Conservation (phyloP, 1,140 invertebrate genomes). For the Orussus abietinus region DNA sequence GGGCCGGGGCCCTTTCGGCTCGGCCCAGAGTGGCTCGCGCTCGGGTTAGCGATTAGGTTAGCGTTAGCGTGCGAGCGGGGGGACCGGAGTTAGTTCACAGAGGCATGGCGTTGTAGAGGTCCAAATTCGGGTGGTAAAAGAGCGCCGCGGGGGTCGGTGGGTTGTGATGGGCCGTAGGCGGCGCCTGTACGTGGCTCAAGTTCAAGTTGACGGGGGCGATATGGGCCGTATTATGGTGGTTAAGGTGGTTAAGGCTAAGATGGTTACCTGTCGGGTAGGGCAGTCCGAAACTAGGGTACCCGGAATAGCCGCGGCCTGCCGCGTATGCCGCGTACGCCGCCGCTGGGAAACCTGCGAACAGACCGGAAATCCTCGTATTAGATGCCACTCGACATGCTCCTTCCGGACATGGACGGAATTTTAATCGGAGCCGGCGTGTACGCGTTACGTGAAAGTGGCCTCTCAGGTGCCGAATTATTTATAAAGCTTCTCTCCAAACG, state of each 20-base stretch:
- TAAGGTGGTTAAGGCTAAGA: slow-evolving; percentile 58
- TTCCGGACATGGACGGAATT: too few species aligned
- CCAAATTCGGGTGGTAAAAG: slow-evolving; percentile 54
- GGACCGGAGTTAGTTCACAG: slow-evolving; percentile 64
- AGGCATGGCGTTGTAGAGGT: slow-evolving; percentile 71
- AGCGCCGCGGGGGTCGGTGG: slow-evolving; percentile 57
- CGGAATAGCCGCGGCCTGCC: slow-evolving; percentile 88
- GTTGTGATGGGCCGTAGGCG: slow-evolving; percentile 49
- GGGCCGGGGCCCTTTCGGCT: too few species aligned
- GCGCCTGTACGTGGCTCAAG: slow-evolving; percentile 51
- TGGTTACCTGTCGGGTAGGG: slow-evolving; percentile 94
- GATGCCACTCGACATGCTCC: too few species aligned
- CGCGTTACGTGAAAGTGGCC: too few species aligned
- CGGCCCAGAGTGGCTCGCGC: too few species aligned
- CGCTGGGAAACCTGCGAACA: slow-evolving; percentile 82
- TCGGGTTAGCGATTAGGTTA: too few species aligned
- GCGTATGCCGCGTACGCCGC: slow-evolving; percentile 89
- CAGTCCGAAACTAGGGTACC: slow-evolving; percentile 94
- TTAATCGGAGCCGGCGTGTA: too few species aligned
- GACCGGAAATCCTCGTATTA: too few species aligned
- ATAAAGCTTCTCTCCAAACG: too few species aligned
- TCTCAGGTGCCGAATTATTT: too few species aligned
- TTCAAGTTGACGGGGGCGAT: slow-evolving; percentile 51
- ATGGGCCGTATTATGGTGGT: slow-evolving; percentile 51
- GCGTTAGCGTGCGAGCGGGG: slow-evolving; percentile 40